A percentile compares a stretch with the other conserved stretches of the same genome.
These are phyloP conservation scores for Cordilura impudica DNA, from an alignment of 2,888 invertebrate species.

Conservation along the genomic window DNA sequence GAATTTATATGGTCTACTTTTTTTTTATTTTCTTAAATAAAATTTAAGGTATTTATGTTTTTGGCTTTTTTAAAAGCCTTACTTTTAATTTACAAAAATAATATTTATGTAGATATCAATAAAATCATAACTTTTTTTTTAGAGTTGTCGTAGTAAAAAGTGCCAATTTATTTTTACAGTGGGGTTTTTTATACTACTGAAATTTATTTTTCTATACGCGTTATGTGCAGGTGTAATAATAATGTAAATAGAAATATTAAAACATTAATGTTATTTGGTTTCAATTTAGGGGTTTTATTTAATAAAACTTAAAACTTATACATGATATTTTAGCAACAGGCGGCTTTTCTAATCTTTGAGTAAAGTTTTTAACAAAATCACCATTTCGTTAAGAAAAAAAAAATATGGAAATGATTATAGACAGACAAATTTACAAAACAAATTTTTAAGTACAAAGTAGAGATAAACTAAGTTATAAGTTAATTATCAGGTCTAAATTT, in stretches of 20 bases:
- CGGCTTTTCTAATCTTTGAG: no score
- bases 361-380: no score
- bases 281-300: no score
- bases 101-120: no score
- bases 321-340: no score
- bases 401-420: no score
- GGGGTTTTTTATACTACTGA: not conserved
- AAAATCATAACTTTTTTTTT: not conserved
- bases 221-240: not conserved
- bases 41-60: conserved; percentile 22
- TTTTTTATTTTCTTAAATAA: no score
- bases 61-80: not conserved
- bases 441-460: no score
- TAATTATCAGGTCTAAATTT: no score
- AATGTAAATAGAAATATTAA: not conserved
- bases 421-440: no score
- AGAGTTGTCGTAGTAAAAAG: not conserved
- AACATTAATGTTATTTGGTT: not conserved
- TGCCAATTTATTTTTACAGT: conserved; percentile 1
- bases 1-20: conserved; percentile 56
- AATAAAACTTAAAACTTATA: not conserved
- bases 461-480: no score
- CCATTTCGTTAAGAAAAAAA: no score
- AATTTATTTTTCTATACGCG: not conserved
- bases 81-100: conserved; percentile 31